Percentiles rank a stretch among this genome's conserved stretches.
phyloP scores from a whole-genome alignment of 2,888 invertebrate genomes.

The Cephonodes hylas region DNA sequence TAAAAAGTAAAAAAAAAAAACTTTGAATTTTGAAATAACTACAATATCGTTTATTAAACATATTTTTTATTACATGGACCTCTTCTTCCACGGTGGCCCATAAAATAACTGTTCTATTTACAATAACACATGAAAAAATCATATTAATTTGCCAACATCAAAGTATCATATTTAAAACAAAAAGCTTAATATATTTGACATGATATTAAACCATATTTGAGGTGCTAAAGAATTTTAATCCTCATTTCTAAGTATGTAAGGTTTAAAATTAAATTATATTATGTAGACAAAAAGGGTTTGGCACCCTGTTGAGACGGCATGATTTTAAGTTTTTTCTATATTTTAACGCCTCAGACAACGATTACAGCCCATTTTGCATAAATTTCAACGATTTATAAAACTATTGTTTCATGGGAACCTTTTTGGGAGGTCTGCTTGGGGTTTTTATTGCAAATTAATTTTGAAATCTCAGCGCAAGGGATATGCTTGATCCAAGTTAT shows the following conservation, averaged over 20 bases:
- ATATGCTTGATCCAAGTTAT: no score
- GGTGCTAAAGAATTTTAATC: neutral
- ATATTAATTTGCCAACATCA: constrained; percentile 11
- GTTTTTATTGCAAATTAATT: constrained; percentile 21
- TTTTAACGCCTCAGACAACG: constrained; percentile 42
- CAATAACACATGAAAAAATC: neutral
- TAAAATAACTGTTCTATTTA: neutral
- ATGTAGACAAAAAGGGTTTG: constrained; percentile 22
- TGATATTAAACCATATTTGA: constrained; percentile 11
- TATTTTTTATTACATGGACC: neutral
- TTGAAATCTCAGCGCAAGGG: constrained; percentile 18
- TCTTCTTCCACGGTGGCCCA: neutral
- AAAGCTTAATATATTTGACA: neutral
- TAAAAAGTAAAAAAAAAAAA: no score
- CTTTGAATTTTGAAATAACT: no score
- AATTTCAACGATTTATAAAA: constrained; percentile 46
- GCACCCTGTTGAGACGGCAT: constrained; percentile 35
- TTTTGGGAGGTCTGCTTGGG: constrained; percentile 48
- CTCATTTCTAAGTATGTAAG: neutral
- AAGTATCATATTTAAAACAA: neutral
- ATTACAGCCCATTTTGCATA: constrained; percentile 49
- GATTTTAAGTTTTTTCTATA: constrained; percentile 32
- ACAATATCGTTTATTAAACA: no score
- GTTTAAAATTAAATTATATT: no score
- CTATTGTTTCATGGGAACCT: constrained; percentile 50